Conservation (phyloP, 2,888 invertebrate species). For the Serrognathus titanus region DNA sequence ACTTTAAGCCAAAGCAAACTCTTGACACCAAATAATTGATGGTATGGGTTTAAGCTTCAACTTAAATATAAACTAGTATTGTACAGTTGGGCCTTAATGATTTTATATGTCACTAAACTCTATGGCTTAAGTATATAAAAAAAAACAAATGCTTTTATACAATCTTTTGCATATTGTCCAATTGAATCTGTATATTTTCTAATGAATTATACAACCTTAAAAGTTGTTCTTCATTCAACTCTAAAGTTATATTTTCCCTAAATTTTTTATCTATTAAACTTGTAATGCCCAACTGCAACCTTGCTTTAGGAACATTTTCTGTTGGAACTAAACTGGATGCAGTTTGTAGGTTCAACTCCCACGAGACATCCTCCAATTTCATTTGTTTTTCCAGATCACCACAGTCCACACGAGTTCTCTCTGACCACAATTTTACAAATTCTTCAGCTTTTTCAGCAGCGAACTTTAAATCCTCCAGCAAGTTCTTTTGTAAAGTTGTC, state of each 20-base stretch:
- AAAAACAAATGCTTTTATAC: too few relatives aligned
- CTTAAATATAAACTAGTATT: too few relatives aligned
- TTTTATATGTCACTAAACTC: too few relatives aligned
- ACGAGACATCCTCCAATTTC: slow-evolving; percentile 53
- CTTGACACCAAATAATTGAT: too few relatives aligned
- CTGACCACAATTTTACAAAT: slow-evolving; percentile 55
- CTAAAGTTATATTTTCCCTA: slow-evolving; percentile 49
- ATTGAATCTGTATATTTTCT: slow-evolving; percentile 52
- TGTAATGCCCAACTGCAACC: slow-evolving; percentile 49
- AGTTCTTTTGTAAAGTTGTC: slow-evolving; percentile 51
- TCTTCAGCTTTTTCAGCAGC: slow-evolving; percentile 54
- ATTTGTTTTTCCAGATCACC: slow-evolving; percentile 50
- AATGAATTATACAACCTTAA: slow-evolving; percentile 53
- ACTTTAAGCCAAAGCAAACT: too few relatives aligned
- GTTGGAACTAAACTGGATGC: slow-evolving; percentile 50
- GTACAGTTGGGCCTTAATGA: too few relatives aligned
- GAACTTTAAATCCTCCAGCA: slow-evolving; percentile 51
- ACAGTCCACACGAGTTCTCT: slow-evolving; percentile 52
- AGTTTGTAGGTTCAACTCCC: slow-evolving; percentile 56
- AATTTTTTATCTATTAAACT: slow-evolving; percentile 28
- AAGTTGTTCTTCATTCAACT: slow-evolving; percentile 53
- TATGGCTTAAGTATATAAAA: too few relatives aligned
- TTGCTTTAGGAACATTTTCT: slow-evolving; percentile 49
- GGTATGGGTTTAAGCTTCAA: too few relatives aligned
- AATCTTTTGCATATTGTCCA: slow-evolving; percentile 31